Evolutionary conservation across 1,140 invertebrate genomes (phyloP), one percentile per base, ranked within the genome.

Genomic region (Hestina assimilis): DNA sequence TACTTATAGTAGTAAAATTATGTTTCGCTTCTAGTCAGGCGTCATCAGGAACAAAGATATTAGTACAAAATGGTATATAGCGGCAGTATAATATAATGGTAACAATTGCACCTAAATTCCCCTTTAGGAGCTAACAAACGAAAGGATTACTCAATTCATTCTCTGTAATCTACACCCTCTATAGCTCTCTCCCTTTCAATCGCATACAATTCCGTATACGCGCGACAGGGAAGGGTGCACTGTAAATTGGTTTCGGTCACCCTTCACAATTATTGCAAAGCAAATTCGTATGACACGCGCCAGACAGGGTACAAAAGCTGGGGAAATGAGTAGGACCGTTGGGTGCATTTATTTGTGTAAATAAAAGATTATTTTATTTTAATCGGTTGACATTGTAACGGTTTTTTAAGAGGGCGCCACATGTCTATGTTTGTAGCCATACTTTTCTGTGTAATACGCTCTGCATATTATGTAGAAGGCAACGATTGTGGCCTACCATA

Each of bases 201-300:
- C 33, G 35, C 12, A 40, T 15, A 31, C 33, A 19, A 53, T 15
- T 19, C 9, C 31, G 7, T 41, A 21, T 20, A 47, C 23, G 51
- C 24, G 19, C 7, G 51, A 53, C 12, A 29, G 17, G 26, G 40
- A 53, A 17, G 23, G 8, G 2, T 12, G 2, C 11, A 15, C 19
- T 47, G 11, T 53, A 33, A 53, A 53, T 53, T 43, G 40, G 51
- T 53, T 51, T 73, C 62, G 60, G 58, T 52, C 68, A 66, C 69
- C 75, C 78, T 69, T 66, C 51, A 53, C 45, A 70, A 69, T 72
- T n/a, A n/a, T n/a, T 66, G 67, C 71, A 66, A 38, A 38, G 62
- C 68, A 62, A 60, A 61, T 69, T 72, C 45, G 60, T 66, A 52
- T 68, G 76, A 75, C 79, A 74, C 79, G 79, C 79, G 79, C 62